Evolutionary conservation across 2,113 vertebrate species (phyloP), one percentile per base, ranked within the genome.

Genomic region (Prinia subflava): DNA sequence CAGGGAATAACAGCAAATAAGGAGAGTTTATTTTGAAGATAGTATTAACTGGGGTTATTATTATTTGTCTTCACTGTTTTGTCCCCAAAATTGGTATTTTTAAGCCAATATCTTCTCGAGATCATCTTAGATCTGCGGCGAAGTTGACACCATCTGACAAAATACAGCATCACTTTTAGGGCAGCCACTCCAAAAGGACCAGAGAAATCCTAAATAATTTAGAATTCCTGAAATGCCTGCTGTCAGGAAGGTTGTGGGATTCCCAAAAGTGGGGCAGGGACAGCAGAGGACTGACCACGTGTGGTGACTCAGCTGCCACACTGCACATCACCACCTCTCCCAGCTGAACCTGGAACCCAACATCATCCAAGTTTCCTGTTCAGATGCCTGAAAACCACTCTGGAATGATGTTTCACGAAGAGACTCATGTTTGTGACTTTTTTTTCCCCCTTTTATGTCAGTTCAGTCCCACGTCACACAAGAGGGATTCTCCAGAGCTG

Each of bases 311-410:
- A 80, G 39, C 23, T 81, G n/a, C 35, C 59, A 27, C 4, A 0
- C 6, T 23, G 44, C 2, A 1, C 50, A 85, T 2, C 1, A 1
- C n/a, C 60, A 50, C 15, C 27, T 63, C 56, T 92, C 35, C 41
- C 70, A 42, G 50, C 20, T 33, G 46, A 10, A 4, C 79, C 3
- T 42, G 73, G 33, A 52, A 18, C 39, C 15, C 83, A 39, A 1
- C 46, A 18, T 2, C 63, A 15, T 1, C 24, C 31, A 41, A 19
- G 4, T 14, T 57, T 27, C 15, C 6, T 59, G 57, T 20, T 68
- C 2, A 4, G 10, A 2, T 33, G 17, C 22, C 67, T 37, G 11
- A 59, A 82, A n/a, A 1, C 0, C 1, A 17, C 27, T 21, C 42
- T 30, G 6, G 31, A 63, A 68, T 1, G 15, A 18, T 25, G 19